phyloP scores from a whole-genome alignment of 1,140 invertebrate genomes.

The Arion vulgaris region DNA sequence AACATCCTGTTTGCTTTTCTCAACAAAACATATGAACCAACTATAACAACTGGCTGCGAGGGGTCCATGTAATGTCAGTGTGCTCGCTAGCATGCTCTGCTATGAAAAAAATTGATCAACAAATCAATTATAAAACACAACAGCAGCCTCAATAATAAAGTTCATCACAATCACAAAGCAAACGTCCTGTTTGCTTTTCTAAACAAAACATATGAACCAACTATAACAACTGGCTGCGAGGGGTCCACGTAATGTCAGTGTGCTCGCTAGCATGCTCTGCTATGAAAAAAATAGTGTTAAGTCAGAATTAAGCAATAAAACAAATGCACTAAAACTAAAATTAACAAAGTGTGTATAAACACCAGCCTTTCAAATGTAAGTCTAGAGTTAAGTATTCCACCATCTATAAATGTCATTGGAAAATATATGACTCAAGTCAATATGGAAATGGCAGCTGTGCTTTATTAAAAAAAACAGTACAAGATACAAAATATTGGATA shows the following conservation, averaged over 20 bases:
- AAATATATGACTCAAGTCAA: too few species aligned
- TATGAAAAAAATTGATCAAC: neutral
- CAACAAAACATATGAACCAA: neutral
- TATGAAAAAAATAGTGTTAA: neutral
- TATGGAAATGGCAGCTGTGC: too few species aligned
- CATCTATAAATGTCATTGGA: too few species aligned
- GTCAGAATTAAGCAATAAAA: neutral
- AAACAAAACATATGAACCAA: neutral
- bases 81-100: neutral
- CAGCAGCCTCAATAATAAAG: neutral
- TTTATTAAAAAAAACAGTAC: too few species aligned
- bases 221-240: neutral
- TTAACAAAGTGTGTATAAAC: neutral
- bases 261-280: neutral
- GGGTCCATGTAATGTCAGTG: neutral
- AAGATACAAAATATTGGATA: too few species aligned
- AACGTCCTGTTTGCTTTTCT: neutral
- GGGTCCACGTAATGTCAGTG: neutral
- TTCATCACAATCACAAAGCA: neutral
- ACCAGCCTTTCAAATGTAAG: neutral
- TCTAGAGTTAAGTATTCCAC: neutral
- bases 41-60: neutral
- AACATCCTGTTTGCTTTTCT: neutral
- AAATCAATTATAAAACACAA: neutral
- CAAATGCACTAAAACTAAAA: neutral